Evolutionary conservation across 2,888 invertebrate genomes (phyloP).

Genomic region (Hemicrepidius hirtus): DNA sequence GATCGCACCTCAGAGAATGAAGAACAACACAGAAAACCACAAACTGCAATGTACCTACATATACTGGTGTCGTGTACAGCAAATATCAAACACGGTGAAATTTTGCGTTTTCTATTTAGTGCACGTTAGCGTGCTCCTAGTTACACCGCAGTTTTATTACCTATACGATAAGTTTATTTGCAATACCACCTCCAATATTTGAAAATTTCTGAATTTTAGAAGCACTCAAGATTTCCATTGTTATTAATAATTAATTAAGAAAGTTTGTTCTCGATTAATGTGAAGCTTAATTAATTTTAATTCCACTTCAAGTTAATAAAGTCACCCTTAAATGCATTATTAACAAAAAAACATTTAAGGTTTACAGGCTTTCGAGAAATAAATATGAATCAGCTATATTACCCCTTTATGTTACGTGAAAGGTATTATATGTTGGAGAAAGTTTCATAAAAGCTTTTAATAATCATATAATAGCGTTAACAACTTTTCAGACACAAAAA

Average conservation of each 20-base stretch:
- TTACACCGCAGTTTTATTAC: too few relatives aligned
- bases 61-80: too few relatives aligned
- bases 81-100: too few relatives aligned
- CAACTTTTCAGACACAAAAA: neutral
- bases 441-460: constrained; percentile 26
- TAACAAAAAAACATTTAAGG: neutral
- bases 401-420: constrained; percentile 4
- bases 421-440: constrained; percentile 7
- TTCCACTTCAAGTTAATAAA: neutral
- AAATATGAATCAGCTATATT: constrained; percentile 1
- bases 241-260: constrained; percentile 26
- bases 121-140: too few relatives aligned
- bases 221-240: neutral
- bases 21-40: too few relatives aligned
- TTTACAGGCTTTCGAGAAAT: neutral
- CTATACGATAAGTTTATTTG: too few relatives aligned
- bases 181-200: neutral
- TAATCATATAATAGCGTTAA: constrained; percentile 8
- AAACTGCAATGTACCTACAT: too few relatives aligned
- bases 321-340: neutral
- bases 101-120: too few relatives aligned
- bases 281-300: constrained; percentile 21
- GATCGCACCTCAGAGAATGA: too few relatives aligned
- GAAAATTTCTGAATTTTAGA: neutral
- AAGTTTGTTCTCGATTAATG: constrained; percentile 20